phyloP scores from a whole-genome alignment of 1,140 invertebrate species.

The Drosophila persimilis region DNA sequence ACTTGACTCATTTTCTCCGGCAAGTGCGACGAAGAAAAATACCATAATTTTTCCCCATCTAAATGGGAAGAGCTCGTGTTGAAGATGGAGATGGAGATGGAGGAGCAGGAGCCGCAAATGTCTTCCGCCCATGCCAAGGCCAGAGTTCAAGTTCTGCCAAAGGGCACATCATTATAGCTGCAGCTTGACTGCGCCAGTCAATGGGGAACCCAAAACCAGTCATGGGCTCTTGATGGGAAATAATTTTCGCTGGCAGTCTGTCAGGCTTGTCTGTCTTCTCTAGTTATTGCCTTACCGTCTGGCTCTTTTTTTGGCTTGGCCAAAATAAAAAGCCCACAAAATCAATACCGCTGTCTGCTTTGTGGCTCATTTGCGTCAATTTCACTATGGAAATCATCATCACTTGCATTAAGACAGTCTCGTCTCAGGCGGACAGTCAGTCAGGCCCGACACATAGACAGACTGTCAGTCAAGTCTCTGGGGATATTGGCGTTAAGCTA shows the following conservation, averaged over 20 bases:
- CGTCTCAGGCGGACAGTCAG: slow-evolving; percentile 26
- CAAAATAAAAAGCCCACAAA: slow-evolving; percentile 57
- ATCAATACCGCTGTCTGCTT: slow-evolving; percentile 54
- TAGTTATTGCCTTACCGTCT: slow-evolving; percentile 11
- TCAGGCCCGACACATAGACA: neutral
- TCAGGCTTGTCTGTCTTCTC: slow-evolving; percentile 14
- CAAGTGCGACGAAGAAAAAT: slow-evolving; percentile 37
- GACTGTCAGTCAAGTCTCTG: slow-evolving; percentile 36
- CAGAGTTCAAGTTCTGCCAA: slow-evolving; percentile 73
- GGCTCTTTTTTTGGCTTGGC: slow-evolving; percentile 19
- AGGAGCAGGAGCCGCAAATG: neutral
- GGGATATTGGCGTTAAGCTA: slow-evolving; percentile 65
- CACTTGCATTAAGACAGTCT: slow-evolving; percentile 14
- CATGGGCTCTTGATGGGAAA: slow-evolving; percentile 52
- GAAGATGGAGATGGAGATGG: too few relatives aligned
- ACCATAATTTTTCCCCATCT: slow-evolving; percentile 54
- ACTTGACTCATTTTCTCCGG: slow-evolving; percentile 47
- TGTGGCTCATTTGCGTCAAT: slow-evolving; percentile 66
- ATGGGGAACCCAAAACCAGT: slow-evolving; percentile 10
- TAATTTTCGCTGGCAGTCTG: slow-evolving; percentile 13
- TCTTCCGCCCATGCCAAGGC: slow-evolving; percentile 37
- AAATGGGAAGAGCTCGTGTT: slow-evolving; percentile 1
- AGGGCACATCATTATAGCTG: slow-evolving; percentile 39
- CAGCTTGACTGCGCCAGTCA: slow-evolving; percentile 23
- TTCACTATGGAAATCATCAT: slow-evolving; percentile 63